Evolutionary conservation across 2,888 invertebrate species (phyloP).

Genomic region (Diloba caeruleocephala): DNA sequence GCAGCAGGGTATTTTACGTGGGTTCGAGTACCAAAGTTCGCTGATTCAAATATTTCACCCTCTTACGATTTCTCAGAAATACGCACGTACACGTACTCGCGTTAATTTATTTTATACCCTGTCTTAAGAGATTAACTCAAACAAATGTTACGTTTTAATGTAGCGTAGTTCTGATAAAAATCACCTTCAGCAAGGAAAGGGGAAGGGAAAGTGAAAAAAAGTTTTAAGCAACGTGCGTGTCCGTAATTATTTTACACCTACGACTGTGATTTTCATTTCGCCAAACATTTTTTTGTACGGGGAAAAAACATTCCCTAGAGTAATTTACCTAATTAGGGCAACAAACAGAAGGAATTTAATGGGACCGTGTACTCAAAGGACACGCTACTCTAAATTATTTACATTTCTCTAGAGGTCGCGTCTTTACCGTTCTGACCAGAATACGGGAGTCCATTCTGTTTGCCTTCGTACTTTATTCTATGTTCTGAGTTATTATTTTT

Average conservation of each 20-base stretch:
- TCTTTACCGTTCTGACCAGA: conserved; percentile 67
- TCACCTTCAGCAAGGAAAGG: not conserved
- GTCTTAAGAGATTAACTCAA: conserved; percentile 32
- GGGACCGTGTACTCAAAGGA: conserved; percentile 72
- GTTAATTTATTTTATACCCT: conserved; percentile 24
- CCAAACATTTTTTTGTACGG: conserved; percentile 61
- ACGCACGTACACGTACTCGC: too few species aligned
- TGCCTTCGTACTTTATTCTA: conserved; percentile 33
- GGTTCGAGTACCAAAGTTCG: too few species aligned
- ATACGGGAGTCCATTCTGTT: conserved; percentile 50
- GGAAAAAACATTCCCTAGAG: conserved; percentile 67
- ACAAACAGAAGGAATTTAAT: conserved; percentile 81
- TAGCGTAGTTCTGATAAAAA: conserved; percentile 19
- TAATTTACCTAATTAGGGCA: conserved; percentile 78
- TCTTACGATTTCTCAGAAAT: too few species aligned
- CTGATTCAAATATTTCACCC: too few species aligned
- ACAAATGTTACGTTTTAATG: conserved; percentile 32
- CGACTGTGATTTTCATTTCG: conserved; percentile 45
- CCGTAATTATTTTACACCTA: conserved; percentile 45
- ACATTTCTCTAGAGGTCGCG: conserved; percentile 71
- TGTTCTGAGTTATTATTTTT: conserved; percentile 45
- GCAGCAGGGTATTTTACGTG: too few species aligned
- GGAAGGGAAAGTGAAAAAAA: not conserved
- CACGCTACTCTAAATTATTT: conserved; percentile 76
- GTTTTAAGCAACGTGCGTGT: conserved; percentile 39